These are phyloP conservation scores for Stegodyphus mimosarum DNA, from an alignment of 1,140 invertebrate species.

Conservation along the genomic window DNA sequence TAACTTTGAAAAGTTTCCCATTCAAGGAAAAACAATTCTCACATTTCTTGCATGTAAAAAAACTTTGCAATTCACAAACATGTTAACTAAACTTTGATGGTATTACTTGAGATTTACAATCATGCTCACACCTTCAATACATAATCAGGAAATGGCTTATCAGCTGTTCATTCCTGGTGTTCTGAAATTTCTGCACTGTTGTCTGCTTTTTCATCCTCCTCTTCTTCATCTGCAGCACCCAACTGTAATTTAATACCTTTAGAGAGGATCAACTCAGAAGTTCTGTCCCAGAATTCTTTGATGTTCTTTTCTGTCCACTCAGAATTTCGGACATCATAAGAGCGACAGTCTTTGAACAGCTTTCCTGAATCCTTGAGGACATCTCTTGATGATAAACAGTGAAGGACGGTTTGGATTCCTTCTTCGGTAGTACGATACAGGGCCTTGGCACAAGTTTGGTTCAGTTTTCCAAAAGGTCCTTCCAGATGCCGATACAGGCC, in stretches of 20 bases:
- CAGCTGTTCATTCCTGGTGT: no score
- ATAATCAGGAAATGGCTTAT: no score
- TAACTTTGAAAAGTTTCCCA: no score
- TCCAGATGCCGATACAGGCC: conserved; percentile 38
- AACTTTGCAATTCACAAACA: no score
- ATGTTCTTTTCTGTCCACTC: conserved; percentile 49
- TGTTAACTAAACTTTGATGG: no score
- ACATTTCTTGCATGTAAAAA: no score
- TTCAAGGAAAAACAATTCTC: no score
- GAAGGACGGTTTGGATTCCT: conserved; percentile 70
- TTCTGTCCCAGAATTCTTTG: conserved; percentile 28
- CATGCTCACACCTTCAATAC: no score
- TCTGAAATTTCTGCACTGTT: conserved; percentile 17
- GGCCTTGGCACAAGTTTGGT: conserved; percentile 46
- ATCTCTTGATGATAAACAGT: conserved; percentile 64
- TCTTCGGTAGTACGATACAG: conserved; percentile 68
- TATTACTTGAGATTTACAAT: no score
- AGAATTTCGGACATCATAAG: conserved; percentile 10
- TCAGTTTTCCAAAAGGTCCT: conserved; percentile 42
- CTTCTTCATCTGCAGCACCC: conserved; percentile 22
- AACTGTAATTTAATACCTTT: conserved; percentile 44
- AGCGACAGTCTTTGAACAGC: conserved; percentile 59
- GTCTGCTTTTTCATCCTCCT: conserved; percentile 17
- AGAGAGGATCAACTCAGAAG: conserved; percentile 23
- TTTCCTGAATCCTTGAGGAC: conserved; percentile 61